Conservation (phyloP, 2,113 vertebrate species). For the Hippocampus abdominalis region DNA sequence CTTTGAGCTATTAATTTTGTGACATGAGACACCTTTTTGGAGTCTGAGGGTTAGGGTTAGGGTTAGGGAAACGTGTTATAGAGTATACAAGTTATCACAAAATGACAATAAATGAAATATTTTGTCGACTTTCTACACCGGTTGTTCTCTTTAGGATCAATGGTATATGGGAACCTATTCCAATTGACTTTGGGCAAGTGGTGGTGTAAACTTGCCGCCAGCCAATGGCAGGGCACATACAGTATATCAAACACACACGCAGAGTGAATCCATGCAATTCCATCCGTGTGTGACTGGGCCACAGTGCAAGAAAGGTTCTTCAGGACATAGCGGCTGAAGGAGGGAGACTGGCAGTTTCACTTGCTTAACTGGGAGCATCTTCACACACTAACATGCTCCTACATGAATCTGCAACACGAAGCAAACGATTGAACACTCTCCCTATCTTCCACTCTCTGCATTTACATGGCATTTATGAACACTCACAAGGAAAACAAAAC, state of each 20-base stretch:
- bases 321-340: slow-evolving; percentile 22
- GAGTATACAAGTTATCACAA: neutral
- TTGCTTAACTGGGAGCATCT: slow-evolving; percentile 23
- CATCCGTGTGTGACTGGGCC: neutral
- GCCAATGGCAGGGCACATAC: too few relatives aligned
- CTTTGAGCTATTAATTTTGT: neutral
- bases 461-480: slow-evolving; percentile 63
- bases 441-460: slow-evolving; percentile 56
- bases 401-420: slow-evolving; percentile 41
- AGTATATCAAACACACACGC: neutral
- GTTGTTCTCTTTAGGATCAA: too few relatives aligned
- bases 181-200: too few relatives aligned
- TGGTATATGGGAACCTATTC: too few relatives aligned
- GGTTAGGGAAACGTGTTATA: neutral
- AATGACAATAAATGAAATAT: neutral
- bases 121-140: too few relatives aligned
- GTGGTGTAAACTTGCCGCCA: too few relatives aligned
- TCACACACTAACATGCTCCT: slow-evolving; percentile 35
- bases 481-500: slow-evolving; percentile 55
- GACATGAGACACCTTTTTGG: neutral
- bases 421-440: slow-evolving; percentile 40
- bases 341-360: slow-evolving; percentile 25
- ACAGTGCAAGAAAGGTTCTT: neutral
- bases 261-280: neutral
- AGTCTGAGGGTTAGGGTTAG: too few relatives aligned